Evolutionary conservation across 2,113 vertebrate genomes (phyloP), one percentile per base, ranked within the genome.

Genomic region (Synchiropus splendidus): DNA sequence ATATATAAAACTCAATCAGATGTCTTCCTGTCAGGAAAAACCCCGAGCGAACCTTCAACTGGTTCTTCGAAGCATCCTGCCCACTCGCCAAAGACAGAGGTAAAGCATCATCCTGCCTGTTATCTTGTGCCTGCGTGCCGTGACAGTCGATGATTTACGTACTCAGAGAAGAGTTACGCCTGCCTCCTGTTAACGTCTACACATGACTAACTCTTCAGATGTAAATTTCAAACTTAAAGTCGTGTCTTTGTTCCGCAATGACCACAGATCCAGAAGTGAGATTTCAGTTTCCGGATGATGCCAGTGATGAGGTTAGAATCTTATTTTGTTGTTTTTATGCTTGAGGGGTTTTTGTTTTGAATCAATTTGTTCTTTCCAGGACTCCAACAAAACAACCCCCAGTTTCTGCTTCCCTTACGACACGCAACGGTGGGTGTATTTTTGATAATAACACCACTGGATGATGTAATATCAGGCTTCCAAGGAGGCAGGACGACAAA

Each of bases 331-430:
- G 8, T 5, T 27, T 27, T 8, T 5, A 27, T 8, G 4, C 21
- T 27, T 8, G n/a, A 27, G 21, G 4, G 8, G 21, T 5, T 27
- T 8, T 27, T 27, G 21, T 27, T 27, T 27, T 27, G 21, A 18
- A 37, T 14, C 14, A 9, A 35, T 38, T 18, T 15, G 1, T 16
- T 3, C 18, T 9, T 16, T 16, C 9, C 38, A 94, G 91, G 91
- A 92, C 31, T 86, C 86, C 13, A 54, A 70, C 39, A 80, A 80
- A 58, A 81, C 72, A 16, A 77, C 90, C 16, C 88, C 90, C 36
- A 83, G 77, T 45, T 94, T 94, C 77, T 94, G 91, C 70, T 94
- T 94, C 71, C 91, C 91, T 0, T 92, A 90, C 12, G 87, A 94
- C 48, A 80, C 87, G 46, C 86, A 90, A 61, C 87, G 85, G 91